These are phyloP conservation scores for Heliconius hortense DNA, from an alignment of 2,888 invertebrate species.

Conservation along the genomic window DNA sequence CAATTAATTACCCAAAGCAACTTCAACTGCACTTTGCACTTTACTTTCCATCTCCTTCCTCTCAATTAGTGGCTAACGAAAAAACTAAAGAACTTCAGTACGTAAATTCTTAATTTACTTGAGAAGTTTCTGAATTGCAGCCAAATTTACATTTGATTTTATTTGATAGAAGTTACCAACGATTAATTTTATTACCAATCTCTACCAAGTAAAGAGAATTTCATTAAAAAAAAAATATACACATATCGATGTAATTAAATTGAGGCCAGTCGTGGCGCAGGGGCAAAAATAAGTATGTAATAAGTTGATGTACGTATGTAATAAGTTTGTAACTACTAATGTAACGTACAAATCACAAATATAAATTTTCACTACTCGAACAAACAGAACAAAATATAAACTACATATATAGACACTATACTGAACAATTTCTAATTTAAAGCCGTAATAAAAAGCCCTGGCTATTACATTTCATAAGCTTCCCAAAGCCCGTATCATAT, in stretches of 20 bases:
- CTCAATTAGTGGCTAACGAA: constrained; percentile 29
- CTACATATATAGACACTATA: neutral
- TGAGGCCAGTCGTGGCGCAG: too few relatives aligned
- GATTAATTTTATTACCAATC: constrained; percentile 10
- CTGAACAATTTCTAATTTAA: neutral
- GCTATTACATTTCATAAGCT: constrained; percentile 24
- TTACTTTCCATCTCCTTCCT: neutral
- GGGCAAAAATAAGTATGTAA: too few relatives aligned
- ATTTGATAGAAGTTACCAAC: constrained; percentile 21
- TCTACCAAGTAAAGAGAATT: neutral
- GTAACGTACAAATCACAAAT: too few relatives aligned
- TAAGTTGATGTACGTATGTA: too few relatives aligned
- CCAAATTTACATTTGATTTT: constrained; percentile 30
- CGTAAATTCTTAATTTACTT: constrained; percentile 27
- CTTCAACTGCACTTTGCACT: constrained; percentile 21
- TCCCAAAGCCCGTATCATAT: constrained; percentile 23
- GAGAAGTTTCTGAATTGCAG: constrained; percentile 25
- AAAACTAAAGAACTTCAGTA: constrained; percentile 19
- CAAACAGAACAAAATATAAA: neutral
- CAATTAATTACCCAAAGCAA: constrained; percentile 1
- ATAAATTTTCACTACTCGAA: neutral
- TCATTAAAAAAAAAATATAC: neutral
- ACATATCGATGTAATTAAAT: neutral
- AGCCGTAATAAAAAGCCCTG: neutral
- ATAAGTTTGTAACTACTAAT: too few relatives aligned